A percentile compares a stretch with the other conserved stretches of the same genome.
Evolutionary conservation across 2,888 invertebrate genomes (phyloP).

Genomic region (Amphipoea oculea): DNA sequence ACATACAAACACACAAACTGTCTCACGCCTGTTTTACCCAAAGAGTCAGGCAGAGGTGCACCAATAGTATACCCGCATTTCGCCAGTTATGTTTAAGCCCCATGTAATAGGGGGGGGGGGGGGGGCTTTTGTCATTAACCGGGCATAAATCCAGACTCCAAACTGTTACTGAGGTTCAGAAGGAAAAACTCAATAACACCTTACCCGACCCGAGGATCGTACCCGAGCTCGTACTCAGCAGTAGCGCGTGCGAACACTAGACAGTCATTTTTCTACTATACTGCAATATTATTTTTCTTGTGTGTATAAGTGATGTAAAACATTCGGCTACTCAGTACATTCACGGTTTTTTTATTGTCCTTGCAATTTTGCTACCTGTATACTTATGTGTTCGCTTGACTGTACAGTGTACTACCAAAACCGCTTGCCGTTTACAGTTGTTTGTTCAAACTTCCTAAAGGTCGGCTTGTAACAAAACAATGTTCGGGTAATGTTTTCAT

Average conservation of each 20-base stretch:
- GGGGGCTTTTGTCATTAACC: no score
- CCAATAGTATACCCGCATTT: no score
- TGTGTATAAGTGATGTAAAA: background rate
- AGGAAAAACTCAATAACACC: no score
- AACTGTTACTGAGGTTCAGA: no score
- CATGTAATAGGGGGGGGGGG: no score
- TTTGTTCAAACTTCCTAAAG: constrained; percentile 14
- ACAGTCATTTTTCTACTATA: background rate
- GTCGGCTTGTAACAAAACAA: constrained; percentile 22
- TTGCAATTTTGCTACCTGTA: background rate
- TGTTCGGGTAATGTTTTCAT: constrained; percentile 1
- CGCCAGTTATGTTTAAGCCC: no score
- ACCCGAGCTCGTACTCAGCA: no score
- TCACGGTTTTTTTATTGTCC: background rate
- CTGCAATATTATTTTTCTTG: background rate
- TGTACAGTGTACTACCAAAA: background rate
- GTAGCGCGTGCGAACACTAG: background rate
- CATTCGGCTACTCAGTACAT: background rate
- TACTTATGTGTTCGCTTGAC: background rate
- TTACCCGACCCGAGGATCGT: no score
- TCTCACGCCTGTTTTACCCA: background rate
- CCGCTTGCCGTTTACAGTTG: background rate
- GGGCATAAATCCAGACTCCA: no score
- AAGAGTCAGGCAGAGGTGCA: no score
- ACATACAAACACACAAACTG: no score